A percentile compares a stretch with the other conserved stretches of the same genome.
Evolutionary conservation across 2,888 invertebrate species (phyloP).

Genomic region (Actias luna): DNA sequence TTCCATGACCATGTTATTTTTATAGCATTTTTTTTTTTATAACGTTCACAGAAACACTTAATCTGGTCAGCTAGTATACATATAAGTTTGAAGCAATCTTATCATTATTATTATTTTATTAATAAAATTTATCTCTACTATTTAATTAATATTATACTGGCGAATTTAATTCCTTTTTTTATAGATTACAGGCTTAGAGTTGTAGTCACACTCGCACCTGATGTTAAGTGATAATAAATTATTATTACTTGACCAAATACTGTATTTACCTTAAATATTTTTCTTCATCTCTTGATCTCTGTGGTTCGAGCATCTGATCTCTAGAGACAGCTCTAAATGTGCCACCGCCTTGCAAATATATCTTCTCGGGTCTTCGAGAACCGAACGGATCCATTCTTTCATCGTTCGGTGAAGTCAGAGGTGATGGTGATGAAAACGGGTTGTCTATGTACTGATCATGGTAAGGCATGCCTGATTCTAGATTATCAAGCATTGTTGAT

Average conservation of each 20-base stretch:
- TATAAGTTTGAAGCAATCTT: no score
- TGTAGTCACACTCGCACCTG: no score
- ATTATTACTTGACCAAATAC: neutral
- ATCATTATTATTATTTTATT: no score
- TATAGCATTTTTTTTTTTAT: no score
- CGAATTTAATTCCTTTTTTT: no score
- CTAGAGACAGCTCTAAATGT: slow-evolving; percentile 73
- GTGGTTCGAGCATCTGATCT: slow-evolving; percentile 70
- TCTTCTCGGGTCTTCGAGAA: slow-evolving; percentile 65
- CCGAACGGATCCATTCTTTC: slow-evolving; percentile 65
- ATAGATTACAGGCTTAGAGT: no score
- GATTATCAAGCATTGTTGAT: slow-evolving; percentile 67
- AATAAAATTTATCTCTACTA: no score
- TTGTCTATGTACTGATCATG: slow-evolving; percentile 77
- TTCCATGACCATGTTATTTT: no score
- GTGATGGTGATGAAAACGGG: slow-evolving; percentile 78
- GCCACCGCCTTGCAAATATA: slow-evolving; percentile 76
- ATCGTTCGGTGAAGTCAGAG: slow-evolving; percentile 75
- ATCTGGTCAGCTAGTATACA: no score
- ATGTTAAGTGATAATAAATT: neutral
- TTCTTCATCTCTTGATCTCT: slow-evolving; percentile 67
- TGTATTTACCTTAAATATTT: slow-evolving; percentile 68
- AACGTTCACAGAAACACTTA: no score
- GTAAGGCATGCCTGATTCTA: slow-evolving; percentile 67
- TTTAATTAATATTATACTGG: no score